Evolutionary conservation across 2,888 invertebrate species (phyloP), one percentile per base, ranked within the genome.

Genomic region (Ophion ventricosus): DNA sequence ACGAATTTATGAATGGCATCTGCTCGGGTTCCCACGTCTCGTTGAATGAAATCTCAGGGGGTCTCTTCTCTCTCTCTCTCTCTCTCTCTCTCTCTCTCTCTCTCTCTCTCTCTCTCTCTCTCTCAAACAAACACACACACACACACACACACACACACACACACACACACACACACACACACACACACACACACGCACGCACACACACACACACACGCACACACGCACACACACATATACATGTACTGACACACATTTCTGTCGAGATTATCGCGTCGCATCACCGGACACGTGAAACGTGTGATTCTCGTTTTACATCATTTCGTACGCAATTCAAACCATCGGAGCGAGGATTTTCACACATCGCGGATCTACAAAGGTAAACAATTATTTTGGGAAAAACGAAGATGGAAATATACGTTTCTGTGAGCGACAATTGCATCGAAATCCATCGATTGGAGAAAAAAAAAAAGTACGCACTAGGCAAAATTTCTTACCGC

Each of bases 201-300:
- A n/a, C n/a, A n/a, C n/a, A n/a, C n/a, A n/a, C n/a, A n/a, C n/a
- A n/a, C n/a, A n/a, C n/a, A n/a, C n/a, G n/a, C n/a, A n/a, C n/a
- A n/a, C n/a, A n/a, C n/a, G n/a, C n/a, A n/a, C n/a, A n/a, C n/a
- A n/a, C n/a, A n/a, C 29, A 74, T 59, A 64, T 67, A 75, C 57
- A 56, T 59, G 56, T 56, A 63, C 29, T 20, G 64, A 59, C 75
- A 75, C 80, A 59, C 54, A 61, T 69, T 74, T 80, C 66, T 87
- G 88, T 82, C 86, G 82, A 85, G 88, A 88, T 89, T 87, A 88
- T 87, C 88, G 88, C 85, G 83, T 85, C 85, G 82, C 86, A 87
- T 88, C 87, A 89, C 87, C 86, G 86, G 83, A 85, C 87, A 82
- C 86, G 87, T 87, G 87, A 86, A 89, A 87, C 88, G 80, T 87